A percentile compares a stretch with the other conserved stretches of the same genome.
These are phyloP conservation scores for Bettongia penicillata DNA, from an alignment of 2,113 vertebrate genomes.

Conservation along the genomic window DNA sequence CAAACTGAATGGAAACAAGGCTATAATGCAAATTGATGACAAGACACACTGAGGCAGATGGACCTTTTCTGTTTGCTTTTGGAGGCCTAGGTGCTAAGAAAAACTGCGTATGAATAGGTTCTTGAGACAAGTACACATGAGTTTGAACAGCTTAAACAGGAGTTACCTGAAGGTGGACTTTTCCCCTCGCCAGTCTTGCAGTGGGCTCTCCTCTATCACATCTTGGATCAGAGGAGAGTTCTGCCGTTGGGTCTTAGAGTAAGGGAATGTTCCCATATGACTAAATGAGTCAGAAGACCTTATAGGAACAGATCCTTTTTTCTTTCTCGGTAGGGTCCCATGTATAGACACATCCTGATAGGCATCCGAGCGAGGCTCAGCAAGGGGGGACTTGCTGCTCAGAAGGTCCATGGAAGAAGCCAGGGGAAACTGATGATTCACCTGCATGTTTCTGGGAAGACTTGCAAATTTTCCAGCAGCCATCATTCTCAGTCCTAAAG, in stretches of 20 bases:
- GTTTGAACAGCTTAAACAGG: slow-evolving; percentile 2
- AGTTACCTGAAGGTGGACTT: slow-evolving; percentile 86
- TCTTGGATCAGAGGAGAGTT: slow-evolving; percentile 84
- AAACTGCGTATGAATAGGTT: background rate
- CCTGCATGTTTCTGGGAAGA: slow-evolving; percentile 88
- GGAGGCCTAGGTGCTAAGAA: background rate
- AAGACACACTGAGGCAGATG: background rate
- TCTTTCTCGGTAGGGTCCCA: slow-evolving; percentile 95
- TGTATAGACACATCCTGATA: slow-evolving; percentile 93
- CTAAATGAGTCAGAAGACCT: slow-evolving; percentile 83
- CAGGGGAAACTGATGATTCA: slow-evolving; percentile 87
- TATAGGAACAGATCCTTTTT: slow-evolving; percentile 84
- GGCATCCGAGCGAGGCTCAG: slow-evolving; percentile 77
- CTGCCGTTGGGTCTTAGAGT: slow-evolving; percentile 77
- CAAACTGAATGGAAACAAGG: background rate
- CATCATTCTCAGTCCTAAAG: slow-evolving; percentile 92
- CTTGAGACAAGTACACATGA: background rate
- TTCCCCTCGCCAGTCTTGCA: slow-evolving; percentile 73
- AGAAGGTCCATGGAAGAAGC: slow-evolving; percentile 96
- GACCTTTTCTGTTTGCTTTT: background rate
- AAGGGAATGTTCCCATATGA: slow-evolving; percentile 78
- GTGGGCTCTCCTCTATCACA: slow-evolving; percentile 86
- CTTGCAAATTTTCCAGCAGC: slow-evolving; percentile 95
- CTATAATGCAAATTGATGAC: background rate
- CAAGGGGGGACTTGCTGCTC: slow-evolving; percentile 85